phyloP scores from a whole-genome alignment of 2,888 invertebrate species.

The Phyto melanocephala region DNA sequence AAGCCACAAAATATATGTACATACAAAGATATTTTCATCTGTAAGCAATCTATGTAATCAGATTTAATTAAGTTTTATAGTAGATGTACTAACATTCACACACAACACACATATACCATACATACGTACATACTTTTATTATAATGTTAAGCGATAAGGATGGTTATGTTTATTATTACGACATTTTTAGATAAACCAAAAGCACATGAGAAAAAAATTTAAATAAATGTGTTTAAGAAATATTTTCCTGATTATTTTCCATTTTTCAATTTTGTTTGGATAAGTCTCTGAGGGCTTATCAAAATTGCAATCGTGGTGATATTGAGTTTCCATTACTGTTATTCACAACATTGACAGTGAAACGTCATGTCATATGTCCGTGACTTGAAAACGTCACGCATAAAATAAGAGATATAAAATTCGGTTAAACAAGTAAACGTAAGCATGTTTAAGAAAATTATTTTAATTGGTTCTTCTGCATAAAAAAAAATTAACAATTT shows the following conservation, averaged over 20 bases:
- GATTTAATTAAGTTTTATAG: conserved; percentile 60
- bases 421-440: too few species aligned
- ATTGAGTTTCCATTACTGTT: background rate
- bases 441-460: too few species aligned
- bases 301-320: conserved; percentile 16
- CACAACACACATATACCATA: background rate
- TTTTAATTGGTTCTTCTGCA: too few species aligned
- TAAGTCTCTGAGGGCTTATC: conserved; percentile 21
- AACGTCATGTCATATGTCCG: background rate
- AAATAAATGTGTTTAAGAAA: background rate
- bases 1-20: conserved; percentile 50
- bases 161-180: background rate
- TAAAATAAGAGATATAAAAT: background rate
- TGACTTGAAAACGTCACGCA: background rate
- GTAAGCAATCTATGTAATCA: conserved; percentile 55
- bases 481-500: too few species aligned
- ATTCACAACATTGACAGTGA: background rate
- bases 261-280: too few species aligned
- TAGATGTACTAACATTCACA: background rate
- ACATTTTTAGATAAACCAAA: background rate
- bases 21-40: conserved; percentile 32
- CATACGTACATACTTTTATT: background rate
- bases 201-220: background rate
- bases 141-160: conserved; percentile 1
- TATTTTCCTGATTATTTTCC: background rate